phyloP scores from a whole-genome alignment of 2,113 vertebrate species.

The Sterrhoptilus dennistouni region DNA sequence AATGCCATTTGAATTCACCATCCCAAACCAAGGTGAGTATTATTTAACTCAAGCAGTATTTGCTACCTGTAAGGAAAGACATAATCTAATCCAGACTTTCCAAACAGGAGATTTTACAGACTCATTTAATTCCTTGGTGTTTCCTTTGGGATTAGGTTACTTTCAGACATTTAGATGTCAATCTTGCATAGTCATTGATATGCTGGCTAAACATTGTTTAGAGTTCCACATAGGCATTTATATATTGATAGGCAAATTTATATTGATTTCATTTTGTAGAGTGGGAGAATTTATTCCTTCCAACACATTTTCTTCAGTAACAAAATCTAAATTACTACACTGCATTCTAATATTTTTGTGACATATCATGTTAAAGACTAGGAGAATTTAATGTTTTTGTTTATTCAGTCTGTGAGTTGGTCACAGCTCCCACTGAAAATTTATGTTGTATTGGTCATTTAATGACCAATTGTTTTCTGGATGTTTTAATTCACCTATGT shows the following conservation, averaged over 20 bases:
- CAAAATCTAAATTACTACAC: not conserved
- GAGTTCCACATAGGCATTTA: not conserved
- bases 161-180: not conserved
- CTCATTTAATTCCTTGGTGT: not conserved
- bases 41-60: not conserved
- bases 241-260: not conserved
- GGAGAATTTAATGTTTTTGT: not conserved
- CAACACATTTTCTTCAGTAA: not conserved
- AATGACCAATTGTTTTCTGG: not conserved
- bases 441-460: not conserved
- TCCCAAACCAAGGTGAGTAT: not conserved
- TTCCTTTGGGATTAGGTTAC: not conserved
- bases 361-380: not conserved
- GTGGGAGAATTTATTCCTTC: not conserved
- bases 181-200: not conserved
- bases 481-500: not conserved
- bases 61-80: not conserved
- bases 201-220: not conserved
- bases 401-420: not conserved
- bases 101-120: not conserved
- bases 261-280: slow-evolving; percentile 6
- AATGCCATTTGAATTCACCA: not conserved
- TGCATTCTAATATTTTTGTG: not conserved
- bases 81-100: not conserved
- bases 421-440: not conserved